Evolutionary conservation across 2,113 vertebrate species (phyloP), one percentile per base, ranked within the genome.

Genomic region (Nicator chloris): DNA sequence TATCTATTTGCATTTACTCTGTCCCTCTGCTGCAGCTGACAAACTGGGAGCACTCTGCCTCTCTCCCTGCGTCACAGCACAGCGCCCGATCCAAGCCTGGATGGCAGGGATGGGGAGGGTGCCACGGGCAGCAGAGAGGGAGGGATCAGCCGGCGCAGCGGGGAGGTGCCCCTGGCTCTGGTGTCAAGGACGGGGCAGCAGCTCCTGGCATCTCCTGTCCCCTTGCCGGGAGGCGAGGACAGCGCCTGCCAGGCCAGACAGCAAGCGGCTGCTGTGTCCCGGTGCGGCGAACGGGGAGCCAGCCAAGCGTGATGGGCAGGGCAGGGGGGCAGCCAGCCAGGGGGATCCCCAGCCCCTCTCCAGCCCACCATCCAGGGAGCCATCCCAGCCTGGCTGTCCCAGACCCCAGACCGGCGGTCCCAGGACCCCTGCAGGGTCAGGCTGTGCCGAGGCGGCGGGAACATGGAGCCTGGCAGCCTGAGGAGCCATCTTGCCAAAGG

Each of bases 401-500:
- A 13, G 8, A 13, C 33, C 28, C 28, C 73, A 60, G 15, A 15
- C 15, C 0, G 4, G 15, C 49, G 86, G 27, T 33, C 2, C 1
- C 75, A 42, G 18, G 16, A n/a, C 35, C 15, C 31, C 40, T 2
- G 1, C 28, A 0, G 4, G 28, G 65, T 45, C 61, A n/a, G 47
- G 73, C 81, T 42, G 81, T 42, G 68, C 64, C 5, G 11, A 35
- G 51, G 37, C 0, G 0, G 15, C 0, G 0, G 66, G 22, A 83
- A 57, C 1, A 0, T 0, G 42, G 63, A 59, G 72, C 31, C 50
- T 10, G 8, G 72, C 42, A 71, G 80, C 80, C 27, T 0, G 0
- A 56, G 78, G 8, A 85, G 50, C 42, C 75, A 63, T 93, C 57
- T 91, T 92, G 60, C 31, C 33, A 28, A 66, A 68, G 85, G 66